Evolutionary conservation across 1,140 invertebrate species (phyloP).

Genomic region (Phenacoccus solenopsis): DNA sequence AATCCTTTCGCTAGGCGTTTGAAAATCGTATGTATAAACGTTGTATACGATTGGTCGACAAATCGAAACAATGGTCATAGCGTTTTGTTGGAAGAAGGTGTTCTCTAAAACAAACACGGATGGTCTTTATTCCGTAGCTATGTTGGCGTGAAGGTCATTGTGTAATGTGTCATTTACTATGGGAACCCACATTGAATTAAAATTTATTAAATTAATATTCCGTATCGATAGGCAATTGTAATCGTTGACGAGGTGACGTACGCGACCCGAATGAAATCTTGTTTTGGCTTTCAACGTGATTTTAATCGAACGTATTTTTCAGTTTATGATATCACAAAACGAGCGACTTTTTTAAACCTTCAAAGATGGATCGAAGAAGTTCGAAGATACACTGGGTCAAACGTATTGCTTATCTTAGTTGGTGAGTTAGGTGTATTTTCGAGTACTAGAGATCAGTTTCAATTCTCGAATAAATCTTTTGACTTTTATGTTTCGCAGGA

Average conservation of each 20-base stretch:
- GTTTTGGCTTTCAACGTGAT: no score
- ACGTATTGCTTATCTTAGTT: constrained; percentile 76
- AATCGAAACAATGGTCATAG: no score
- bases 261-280: neutral
- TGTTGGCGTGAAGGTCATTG: constrained; percentile 1
- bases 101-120: neutral
- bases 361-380: constrained; percentile 93
- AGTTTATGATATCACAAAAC: constrained; percentile 91
- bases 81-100: neutral
- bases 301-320: constrained; percentile 30
- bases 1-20: no score
- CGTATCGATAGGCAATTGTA: neutral
- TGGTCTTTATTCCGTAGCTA: neutral
- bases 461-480: no score
- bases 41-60: no score
- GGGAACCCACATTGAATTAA: neutral
- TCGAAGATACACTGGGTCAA: constrained; percentile 75
- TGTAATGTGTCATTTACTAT: neutral
- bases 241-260: neutral
- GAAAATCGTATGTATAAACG: no score
- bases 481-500: constrained; percentile 38
- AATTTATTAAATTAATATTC: constrained; percentile 8
- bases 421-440: constrained; percentile 40
- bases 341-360: constrained; percentile 74
- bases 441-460: neutral